Evolutionary conservation across 1,140 invertebrate genomes (phyloP), one percentile per base, ranked within the genome.

Genomic region (Drosophila navojoa): DNA sequence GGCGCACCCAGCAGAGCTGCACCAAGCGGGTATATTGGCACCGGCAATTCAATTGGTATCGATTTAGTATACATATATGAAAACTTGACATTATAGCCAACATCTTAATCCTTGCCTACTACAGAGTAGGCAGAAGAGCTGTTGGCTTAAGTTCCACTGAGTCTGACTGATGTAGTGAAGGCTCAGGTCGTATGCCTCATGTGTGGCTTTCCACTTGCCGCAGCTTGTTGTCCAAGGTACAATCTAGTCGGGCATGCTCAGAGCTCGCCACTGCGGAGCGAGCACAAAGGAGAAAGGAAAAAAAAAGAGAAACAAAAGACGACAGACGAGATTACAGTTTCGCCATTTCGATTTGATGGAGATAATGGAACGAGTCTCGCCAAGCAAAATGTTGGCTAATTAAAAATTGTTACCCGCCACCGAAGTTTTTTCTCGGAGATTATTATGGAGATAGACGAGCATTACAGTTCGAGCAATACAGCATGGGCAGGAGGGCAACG

Each of bases 301-400:
- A 10, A 22, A 32, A 19, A 6, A 52, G 11, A 6, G 19, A 13
- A 25, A 16, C 25, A 29, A 55, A 49, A 47, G 27, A 32, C 53
- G 35, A 35, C 45, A 45, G 15, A 35, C 44, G 19, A 54, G 67
- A 69, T 69, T 69, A 53, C 58, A 52, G 58, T 61, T 69, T 69
- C 61, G 42, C 44, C 54, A 66, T 59, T 71, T 52, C 69, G 69
- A 66, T 71, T 67, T 47, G 68, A 32, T 40, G 19, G 54, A 25
- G 45, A 45, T 66, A 54, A 25, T 9, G 16, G 27, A 10, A 16
- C 38, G 47, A 22, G 42, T 49, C 35, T 5, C 52, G 27, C 16
- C 38, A 15, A 13, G 47, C 57, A 38, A 69, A 68, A 58, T 77
- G 64, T 69, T 74, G 64, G 49, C 75, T 77, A 77, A 77, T 77